These are phyloP conservation scores for Caenorhabditis doughertyi DNA, from an alignment of 2,888 invertebrate genomes.

Conservation along the genomic window DNA sequence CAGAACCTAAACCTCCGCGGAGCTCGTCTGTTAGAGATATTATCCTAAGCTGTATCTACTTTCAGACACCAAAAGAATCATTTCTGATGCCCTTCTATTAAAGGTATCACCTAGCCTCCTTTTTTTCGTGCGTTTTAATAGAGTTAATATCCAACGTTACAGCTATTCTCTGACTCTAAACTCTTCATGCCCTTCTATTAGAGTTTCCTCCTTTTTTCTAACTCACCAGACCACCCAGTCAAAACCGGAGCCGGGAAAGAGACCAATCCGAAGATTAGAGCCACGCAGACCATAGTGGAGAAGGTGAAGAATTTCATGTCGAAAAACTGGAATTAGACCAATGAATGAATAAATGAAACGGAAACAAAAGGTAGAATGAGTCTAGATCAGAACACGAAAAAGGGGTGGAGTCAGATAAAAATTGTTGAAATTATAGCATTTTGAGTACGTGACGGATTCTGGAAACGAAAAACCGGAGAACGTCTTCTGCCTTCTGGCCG, in stretches of 20 bases:
- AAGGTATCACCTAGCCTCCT: no score
- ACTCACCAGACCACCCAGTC: neutral
- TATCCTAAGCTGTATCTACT: no score
- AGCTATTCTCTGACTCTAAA: no score
- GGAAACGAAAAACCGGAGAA: neutral
- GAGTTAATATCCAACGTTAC: no score
- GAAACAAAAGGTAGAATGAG: neutral
- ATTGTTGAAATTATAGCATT: conserved; percentile 3
- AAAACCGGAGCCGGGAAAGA: neutral
- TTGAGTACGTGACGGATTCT: conserved; percentile 1
- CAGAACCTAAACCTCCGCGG: no score
- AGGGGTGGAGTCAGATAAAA: neutral
- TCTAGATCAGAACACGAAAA: neutral
- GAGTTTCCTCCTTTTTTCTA: no score
- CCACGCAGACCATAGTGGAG: neutral
- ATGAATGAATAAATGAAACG: neutral
- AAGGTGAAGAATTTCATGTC: neutral
- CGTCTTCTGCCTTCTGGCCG: conserved; percentile 10
- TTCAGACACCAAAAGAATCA: no score
- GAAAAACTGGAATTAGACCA: neutral
- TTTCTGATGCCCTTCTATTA: no score
- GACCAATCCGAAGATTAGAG: neutral
- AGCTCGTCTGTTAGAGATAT: no score
- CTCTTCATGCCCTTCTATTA: no score
- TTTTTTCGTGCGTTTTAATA: no score